phyloP scores from a whole-genome alignment of 2,888 invertebrate genomes.

The Escarpia spicata region DNA sequence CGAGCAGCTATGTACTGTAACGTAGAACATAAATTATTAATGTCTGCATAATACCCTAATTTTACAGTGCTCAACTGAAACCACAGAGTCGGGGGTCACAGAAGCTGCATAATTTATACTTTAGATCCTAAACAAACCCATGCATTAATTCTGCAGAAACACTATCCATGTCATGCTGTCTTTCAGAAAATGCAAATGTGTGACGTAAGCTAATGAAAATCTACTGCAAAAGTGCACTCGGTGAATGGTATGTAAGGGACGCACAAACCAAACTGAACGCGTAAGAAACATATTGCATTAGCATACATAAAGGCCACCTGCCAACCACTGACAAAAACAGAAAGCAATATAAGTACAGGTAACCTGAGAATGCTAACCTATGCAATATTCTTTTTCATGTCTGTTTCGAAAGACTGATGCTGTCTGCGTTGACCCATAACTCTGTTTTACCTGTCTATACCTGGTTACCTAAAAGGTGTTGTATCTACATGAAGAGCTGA shows the following conservation, averaged over 20 bases:
- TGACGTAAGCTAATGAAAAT: not conserved
- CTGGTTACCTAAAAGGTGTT: not conserved
- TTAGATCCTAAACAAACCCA: not conserved
- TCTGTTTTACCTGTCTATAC: not conserved
- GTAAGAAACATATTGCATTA: not conserved
- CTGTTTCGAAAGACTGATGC: not conserved
- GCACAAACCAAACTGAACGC: not conserved
- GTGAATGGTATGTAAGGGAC: not conserved
- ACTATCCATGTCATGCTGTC: not conserved
- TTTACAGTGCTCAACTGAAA: not conserved
- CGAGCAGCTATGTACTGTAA: no score
- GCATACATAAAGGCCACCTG: not conserved
- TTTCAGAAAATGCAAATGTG: not conserved
- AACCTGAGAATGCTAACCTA: not conserved
- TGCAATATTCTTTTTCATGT: not conserved
- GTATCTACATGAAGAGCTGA: not conserved
- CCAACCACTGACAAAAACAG: not conserved
- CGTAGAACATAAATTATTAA: not conserved
- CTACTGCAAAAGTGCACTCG: not conserved
- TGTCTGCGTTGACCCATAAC: not conserved
- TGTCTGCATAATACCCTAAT: not conserved
- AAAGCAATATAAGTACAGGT: conserved; percentile 4
- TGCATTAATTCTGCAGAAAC: not conserved
- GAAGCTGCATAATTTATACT: not conserved
- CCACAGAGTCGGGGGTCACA: not conserved